A percentile compares a stretch with the other conserved stretches of the same genome.
Evolutionary conservation across 2,113 vertebrate species (phyloP).

Genomic region (Pithys albifrons): DNA sequence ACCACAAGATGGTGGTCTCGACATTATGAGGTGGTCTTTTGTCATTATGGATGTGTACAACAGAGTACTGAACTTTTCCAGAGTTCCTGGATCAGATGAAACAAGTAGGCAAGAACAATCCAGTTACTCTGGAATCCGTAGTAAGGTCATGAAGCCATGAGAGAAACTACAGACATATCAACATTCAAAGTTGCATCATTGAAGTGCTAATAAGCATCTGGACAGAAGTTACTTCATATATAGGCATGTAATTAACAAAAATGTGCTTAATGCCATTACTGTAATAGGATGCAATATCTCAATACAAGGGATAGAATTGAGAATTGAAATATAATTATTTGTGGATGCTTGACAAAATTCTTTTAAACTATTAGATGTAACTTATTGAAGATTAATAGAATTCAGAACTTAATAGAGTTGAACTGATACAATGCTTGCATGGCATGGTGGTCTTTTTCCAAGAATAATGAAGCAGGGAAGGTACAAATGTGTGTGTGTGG

Average conservation of each 20-base stretch:
- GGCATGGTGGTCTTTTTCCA: neutral
- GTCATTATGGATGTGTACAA: neutral
- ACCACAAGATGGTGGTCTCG: neutral
- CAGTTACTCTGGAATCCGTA: neutral
- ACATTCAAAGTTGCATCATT: neutral
- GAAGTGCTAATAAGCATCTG: neutral
- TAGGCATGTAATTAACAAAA: neutral
- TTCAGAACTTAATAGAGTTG: neutral
- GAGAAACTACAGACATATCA: neutral
- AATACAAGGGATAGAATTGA: neutral
- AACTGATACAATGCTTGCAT: neutral
- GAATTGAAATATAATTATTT: neutral
- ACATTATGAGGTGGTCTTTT: neutral
- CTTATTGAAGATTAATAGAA: neutral
- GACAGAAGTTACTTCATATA: neutral
- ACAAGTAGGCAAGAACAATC: neutral
- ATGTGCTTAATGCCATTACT: neutral
- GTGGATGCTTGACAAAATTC: neutral
- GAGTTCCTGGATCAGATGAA: neutral
- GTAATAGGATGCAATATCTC: neutral
- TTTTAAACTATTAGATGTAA: neutral
- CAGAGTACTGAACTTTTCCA: neutral
- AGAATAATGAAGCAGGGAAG: neutral
- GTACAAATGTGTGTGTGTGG: rapidly evolving
- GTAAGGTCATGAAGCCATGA: neutral